These are phyloP conservation scores for Palythoa caribaeorum DNA, from an alignment of 92 coral and sea anemone genomes.

Conservation along the genomic window DNA sequence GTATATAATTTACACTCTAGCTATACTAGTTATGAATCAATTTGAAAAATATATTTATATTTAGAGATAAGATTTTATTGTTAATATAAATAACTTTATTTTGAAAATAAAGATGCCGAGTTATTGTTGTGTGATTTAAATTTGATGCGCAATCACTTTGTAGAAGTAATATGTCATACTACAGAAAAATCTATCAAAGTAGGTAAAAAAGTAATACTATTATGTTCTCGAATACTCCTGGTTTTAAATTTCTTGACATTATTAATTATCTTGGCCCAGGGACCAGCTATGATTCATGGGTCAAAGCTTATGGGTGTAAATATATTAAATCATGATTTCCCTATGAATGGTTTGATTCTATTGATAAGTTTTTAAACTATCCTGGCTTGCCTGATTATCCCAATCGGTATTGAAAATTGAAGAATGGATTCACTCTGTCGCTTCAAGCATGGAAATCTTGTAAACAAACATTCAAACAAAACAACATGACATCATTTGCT, in stretches of 20 bases:
- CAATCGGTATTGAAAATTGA: too few species aligned
- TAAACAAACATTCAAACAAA: neutral
- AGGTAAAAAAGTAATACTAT: too few species aligned
- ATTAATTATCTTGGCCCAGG: neutral
- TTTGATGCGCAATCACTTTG: constrained; percentile 22
- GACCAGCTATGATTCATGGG: neutral
- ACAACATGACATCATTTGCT: neutral
- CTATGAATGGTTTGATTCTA: neutral
- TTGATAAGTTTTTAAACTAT: neutral
- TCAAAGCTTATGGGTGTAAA: neutral
- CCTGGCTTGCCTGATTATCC: too few species aligned
- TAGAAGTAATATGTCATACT: neutral
- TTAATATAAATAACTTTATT: too few species aligned
- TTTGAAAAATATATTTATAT: too few species aligned
- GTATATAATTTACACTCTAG: too few species aligned
- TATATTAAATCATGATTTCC: neutral
- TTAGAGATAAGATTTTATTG: too few species aligned
- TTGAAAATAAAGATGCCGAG: too few species aligned
- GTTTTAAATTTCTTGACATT: too few species aligned
- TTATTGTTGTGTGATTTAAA: constrained; percentile 23
- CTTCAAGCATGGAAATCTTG: neutral
- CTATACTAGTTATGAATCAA: too few species aligned
- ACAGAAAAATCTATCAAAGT: neutral
- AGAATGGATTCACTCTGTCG: too few species aligned
- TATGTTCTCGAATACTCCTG: too few species aligned